Evolutionary conservation across 2,113 vertebrate genomes (phyloP).

Genomic region (Dasyurus viverrinus): DNA sequence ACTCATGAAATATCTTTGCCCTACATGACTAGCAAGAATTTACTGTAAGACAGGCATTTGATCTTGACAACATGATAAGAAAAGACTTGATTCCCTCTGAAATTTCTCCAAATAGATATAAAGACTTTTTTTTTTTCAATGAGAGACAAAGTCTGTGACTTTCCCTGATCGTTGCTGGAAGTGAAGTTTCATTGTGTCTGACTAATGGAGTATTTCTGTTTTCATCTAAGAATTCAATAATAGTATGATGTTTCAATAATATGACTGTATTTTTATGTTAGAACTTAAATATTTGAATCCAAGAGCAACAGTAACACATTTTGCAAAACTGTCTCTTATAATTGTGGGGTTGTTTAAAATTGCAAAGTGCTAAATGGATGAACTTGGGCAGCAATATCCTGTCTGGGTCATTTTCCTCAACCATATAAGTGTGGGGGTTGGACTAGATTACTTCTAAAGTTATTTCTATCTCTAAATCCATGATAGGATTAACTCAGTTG

Average conservation of each 20-base stretch:
- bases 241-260: background rate
- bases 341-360: background rate
- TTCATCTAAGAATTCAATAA: background rate
- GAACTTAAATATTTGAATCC: background rate
- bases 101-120: slow-evolving; percentile 38
- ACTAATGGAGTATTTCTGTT: background rate
- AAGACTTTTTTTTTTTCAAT: slow-evolving; percentile 6
- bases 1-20: background rate
- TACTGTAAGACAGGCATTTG: slow-evolving; percentile 4
- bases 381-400: background rate
- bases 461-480: background rate
- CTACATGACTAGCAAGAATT: background rate
- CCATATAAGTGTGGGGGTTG: background rate
- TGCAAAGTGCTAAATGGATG: background rate
- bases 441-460: background rate
- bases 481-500: background rate
- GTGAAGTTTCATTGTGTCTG: background rate
- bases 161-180: background rate
- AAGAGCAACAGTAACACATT: background rate
- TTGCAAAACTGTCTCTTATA: background rate
- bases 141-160: background rate
- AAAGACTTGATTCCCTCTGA: background rate
- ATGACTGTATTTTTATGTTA: background rate
- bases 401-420: background rate
- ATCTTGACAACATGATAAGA: slow-evolving; percentile 10